Evolutionary conservation across 2,797 vertebrate species (phyloP), one percentile per base, ranked within the genome.

Genomic region (Ctenochaetus hawaiiensis): DNA sequence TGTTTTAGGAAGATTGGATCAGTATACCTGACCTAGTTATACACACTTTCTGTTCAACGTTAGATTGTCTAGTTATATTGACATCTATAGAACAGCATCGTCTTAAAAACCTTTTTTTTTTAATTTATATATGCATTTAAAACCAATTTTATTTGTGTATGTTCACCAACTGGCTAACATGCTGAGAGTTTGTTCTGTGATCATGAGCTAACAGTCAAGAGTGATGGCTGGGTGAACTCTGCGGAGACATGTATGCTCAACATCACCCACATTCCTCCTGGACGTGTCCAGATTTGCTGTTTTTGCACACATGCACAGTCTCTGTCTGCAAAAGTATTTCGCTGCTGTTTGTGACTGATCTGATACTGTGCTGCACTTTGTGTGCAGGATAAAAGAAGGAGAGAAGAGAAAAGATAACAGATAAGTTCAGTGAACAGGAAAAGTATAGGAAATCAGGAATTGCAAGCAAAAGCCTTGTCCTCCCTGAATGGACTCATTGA

Each of bases 271-370:
- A 92, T 93, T 91, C 88, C 69, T 84, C 72, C 10, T 6, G 64
- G 81, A 85, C 91, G 10, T 89, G 93, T 91, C 80, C 75, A 52
- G 88, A 90, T 91, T 22, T 75, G 89, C 70, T 64, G 53, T 68
- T 52, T 68, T 16, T n/a, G 17, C 63, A 22, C 70, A 58, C 48
- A 3, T 17, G 13, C 45, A 2, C 52, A 44, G 49, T 47, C 52
- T 70, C 45, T 20, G 5, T 20, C 53, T 58, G 22, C 17, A 44
- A 16, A 56, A 10, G 43, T 22, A 6, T 34, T 54, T 52, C 30
- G n/a, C 6, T 18, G n/a, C 20, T 9, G 61, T 54, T 70, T 77
- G 37, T 56, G 18, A 18, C 23, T 18, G 63, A 52, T 53, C 45
- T 80, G 44, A 63, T 26, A 22, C 9, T 16, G 0, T 9, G 26